Evolutionary conservation across 2,113 vertebrate genomes (phyloP).

Genomic region (Tapirus terrestris): DNA sequence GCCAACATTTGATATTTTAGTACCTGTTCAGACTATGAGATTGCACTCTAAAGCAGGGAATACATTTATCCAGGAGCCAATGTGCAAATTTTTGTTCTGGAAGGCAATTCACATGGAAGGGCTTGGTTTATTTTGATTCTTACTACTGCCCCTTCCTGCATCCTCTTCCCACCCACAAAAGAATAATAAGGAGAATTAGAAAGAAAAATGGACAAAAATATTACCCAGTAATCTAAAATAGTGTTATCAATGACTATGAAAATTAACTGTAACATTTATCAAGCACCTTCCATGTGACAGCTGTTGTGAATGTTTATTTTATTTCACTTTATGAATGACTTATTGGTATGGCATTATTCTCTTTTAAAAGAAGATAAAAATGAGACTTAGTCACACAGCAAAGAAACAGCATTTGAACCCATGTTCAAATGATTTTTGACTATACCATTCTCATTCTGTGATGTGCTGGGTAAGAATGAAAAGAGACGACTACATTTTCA

Average conservation of each 20-base stretch:
- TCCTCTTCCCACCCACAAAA: neutral
- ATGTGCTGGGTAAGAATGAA: neutral
- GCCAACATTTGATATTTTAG: neutral
- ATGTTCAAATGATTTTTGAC: neutral
- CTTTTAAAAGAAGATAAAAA: neutral
- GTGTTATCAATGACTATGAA: neutral
- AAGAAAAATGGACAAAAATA: neutral
- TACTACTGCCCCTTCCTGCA: neutral
- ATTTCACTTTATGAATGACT: neutral
- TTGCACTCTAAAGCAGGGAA: neutral
- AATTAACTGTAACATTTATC: neutral
- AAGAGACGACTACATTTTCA: neutral
- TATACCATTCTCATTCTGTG: neutral
- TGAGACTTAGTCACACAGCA: neutral
- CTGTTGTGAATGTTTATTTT: neutral
- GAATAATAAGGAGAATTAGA: neutral
- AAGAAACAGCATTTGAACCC: neutral
- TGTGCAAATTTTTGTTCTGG: neutral
- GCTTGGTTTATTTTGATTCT: neutral
- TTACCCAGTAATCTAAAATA: neutral
- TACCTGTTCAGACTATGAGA: neutral
- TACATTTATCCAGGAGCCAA: neutral
- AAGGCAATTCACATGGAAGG: neutral
- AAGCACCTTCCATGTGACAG: neutral
- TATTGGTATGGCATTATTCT: neutral